phyloP scores from a whole-genome alignment of 1,140 invertebrate genomes.

The Acromyrmex heyeri region DNA sequence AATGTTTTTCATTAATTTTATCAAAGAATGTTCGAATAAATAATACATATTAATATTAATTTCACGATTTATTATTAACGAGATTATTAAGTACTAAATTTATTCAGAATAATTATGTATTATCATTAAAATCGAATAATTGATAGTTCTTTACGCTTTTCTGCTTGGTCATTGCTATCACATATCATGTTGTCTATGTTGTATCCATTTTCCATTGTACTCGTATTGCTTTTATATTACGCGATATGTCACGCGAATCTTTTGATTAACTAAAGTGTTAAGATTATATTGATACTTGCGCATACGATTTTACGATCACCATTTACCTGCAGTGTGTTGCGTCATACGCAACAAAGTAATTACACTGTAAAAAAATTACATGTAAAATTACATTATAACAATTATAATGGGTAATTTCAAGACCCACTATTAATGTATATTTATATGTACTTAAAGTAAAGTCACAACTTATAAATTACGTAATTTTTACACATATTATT shows the following conservation, averaged over 20 bases:
- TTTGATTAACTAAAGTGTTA: constrained; percentile 55
- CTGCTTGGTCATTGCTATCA: not conserved
- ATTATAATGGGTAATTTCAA: no score
- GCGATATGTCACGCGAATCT: constrained; percentile 27
- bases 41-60: not conserved
- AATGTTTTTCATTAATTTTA: constrained; percentile 8
- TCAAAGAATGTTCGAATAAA: not conserved
- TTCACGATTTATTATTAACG: not conserved
- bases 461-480: no score
- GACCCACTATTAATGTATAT: no score
- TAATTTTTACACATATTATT: no score
- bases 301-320: constrained; percentile 51
- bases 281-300: constrained; percentile 58
- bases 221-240: constrained; percentile 43
- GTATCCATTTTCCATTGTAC: not conserved
- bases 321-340: constrained; percentile 47
- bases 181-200: constrained; percentile 8
- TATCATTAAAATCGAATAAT: not conserved
- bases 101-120: constrained; percentile 9
- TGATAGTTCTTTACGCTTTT: not conserved
- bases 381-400: no score
- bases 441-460: no score
- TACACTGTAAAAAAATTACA: no score
- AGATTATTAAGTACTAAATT: not conserved
- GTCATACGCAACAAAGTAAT: not conserved